Evolutionary conservation across 2,797 vertebrate genomes (phyloP), one percentile per base, ranked within the genome.

Genomic region (Peromyscus attwateri): DNA sequence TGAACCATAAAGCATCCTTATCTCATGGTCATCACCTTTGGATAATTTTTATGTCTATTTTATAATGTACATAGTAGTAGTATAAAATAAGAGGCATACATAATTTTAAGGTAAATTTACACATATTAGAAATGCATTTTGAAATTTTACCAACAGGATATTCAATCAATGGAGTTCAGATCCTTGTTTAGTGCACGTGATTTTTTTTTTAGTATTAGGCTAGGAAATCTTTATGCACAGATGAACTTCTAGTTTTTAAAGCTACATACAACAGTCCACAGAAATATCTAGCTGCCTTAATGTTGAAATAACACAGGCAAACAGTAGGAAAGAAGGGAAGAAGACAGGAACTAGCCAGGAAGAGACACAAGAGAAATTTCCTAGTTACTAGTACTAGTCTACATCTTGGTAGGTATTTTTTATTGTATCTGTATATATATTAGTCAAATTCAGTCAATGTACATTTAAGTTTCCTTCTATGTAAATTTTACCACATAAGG

Each of bases 401-500:
- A 0, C 25, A 40, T 16, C 3, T 46, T 4, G 0, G 31, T 1
- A 89, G 31, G 23, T 60, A 71, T 55, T 60, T 60, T 62, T 13
- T 79, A 64, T 43, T 81, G 52, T 17, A 34, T 10, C 85, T 49
- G 57, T 1, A 8, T 27, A 19, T 3, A 75, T 81, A 31, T 77
- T 7, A 76, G 66, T 92, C 37, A 85, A 88, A 91, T 46, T 94
- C 34, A 49, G 14, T 89, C 46, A 89, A 91, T 73, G 31, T 1
- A 83, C 46, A 91, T 60, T 91, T 93, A 90, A 71, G 49, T 80
- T 90, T 89, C 40, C 95, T 37, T 83, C 68, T 71, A 91, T 8
- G 43, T 84, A 96, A 96, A 96, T 94, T 91, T 92, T 94, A 94
- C 43, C 60, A 97, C 66, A 68, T 68, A 95, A 85, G 76, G 25